Evolutionary conservation across 2,888 invertebrate genomes (phyloP).

Genomic region (Lochmaea crataegi): DNA sequence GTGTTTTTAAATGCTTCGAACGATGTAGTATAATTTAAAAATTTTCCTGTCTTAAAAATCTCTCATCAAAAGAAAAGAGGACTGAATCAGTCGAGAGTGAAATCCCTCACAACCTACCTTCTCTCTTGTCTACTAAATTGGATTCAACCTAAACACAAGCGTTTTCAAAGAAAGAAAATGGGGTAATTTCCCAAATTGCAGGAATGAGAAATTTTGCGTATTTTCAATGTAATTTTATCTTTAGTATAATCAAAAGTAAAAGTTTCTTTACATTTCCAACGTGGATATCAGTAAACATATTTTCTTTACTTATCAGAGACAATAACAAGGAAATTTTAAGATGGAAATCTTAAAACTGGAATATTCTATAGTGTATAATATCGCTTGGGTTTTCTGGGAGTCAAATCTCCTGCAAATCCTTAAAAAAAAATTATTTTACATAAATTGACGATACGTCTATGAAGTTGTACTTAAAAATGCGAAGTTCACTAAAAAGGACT

Average conservation of each 20-base stretch:
- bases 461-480: slow-evolving; percentile 35
- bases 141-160: slow-evolving; percentile 23
- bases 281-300: too few species aligned
- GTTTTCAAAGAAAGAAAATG: background rate
- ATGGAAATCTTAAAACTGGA: too few species aligned
- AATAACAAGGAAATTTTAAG: too few species aligned
- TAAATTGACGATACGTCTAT: background rate
- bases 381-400: too few species aligned
- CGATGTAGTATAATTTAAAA: background rate
- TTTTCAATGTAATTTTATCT: slow-evolving; percentile 28
- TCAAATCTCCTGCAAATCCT: too few species aligned
- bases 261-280: too few species aligned
- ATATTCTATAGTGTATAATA: too few species aligned
- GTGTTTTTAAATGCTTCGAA: too few species aligned
- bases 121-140: slow-evolving; percentile 28
- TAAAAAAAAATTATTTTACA: background rate
- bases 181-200: background rate
- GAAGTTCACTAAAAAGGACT: slow-evolving; percentile 41
- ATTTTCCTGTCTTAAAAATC: background rate
- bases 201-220: slow-evolving; percentile 21
- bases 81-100: background rate
- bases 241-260: background rate
- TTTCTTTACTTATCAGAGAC: too few species aligned
- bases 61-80: background rate
- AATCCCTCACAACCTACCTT: slow-evolving; percentile 3